These are phyloP conservation scores for Clarias laeviceps DNA, from an alignment of 2,797 vertebrate species.

Conservation along the genomic window DNA sequence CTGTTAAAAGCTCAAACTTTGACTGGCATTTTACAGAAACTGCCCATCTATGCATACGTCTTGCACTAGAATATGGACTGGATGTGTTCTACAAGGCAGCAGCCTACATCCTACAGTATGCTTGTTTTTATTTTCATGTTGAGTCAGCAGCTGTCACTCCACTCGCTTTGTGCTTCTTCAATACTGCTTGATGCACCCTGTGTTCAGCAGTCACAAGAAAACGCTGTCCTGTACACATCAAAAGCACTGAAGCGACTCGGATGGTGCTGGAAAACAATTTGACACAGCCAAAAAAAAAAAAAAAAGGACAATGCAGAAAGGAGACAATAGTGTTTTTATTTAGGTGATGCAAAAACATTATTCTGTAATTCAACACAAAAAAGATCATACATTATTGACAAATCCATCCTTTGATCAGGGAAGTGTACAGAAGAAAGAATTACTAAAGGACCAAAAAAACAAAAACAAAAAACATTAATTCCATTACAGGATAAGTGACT, in stretches of 20 bases:
- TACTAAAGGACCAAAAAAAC: too few species aligned
- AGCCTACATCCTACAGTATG: neutral
- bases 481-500: too few species aligned
- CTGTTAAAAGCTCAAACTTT: neutral
- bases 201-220: neutral
- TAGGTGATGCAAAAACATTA: neutral
- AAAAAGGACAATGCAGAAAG: neutral
- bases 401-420: neutral
- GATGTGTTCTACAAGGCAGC: neutral
- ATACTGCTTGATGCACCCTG: neutral
- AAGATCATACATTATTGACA: neutral
- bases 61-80: neutral
- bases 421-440: neutral
- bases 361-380: neutral
- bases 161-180: neutral
- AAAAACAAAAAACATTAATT: too few species aligned
- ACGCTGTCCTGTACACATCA: neutral
- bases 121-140: neutral
- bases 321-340: neutral
- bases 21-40: neutral
- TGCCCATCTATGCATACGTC: neutral
- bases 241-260: neutral
- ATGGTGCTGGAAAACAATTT: neutral
- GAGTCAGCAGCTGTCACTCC: neutral
- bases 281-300: too few species aligned